Evolutionary conservation across 2,113 vertebrate species (phyloP), one percentile per base, ranked within the genome.

Genomic region (Bungarus multicinctus): DNA sequence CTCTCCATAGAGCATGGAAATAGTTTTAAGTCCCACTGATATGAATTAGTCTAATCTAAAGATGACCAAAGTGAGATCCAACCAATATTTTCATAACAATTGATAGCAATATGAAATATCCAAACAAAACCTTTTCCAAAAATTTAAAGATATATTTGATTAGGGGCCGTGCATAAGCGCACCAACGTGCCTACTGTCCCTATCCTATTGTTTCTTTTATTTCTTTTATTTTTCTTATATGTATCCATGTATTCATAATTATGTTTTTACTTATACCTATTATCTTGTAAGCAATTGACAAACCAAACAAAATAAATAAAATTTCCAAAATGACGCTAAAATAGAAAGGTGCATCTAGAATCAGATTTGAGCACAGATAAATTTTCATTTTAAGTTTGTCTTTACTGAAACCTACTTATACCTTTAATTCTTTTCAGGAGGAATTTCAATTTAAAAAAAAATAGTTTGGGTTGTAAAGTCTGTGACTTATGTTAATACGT

Each of bases 1-100:
- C 55, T 3, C 53, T 1, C 0, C 0, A 45, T 34, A 81, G 57
- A 10, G 27, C 3, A 1, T 1, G 0, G 6, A 1, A 1, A 47
- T 23, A 69, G 57, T 52, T 25, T 58, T 58, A 60, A 60, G 8
- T 60, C 58, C 58, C 9, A 52, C 14, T 74, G 16, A 39, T 74
- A 20, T 7, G 0, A 3, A 16, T 34, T 5, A 0, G 30, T 8
- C 50, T 88, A 89, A 0, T 2, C 52, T 86, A 25, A 0, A 86
- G n/a, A 58, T 1, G 9, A 47, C 5, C n/a, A 74, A 74, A 74
- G n/a, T 74, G 16, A 74, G 11, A 10, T 57, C n/a, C 23, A 57
- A 43, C 3, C 53, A 89, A 23, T 34, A 55, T 54, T 39, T 74
- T 74, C 88, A 47, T 45, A 55, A 16, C 34, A 30, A 88, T 30